These are phyloP conservation scores for Elanus axillaris DNA, from an alignment of 2,113 vertebrate species.

Conservation along the genomic window DNA sequence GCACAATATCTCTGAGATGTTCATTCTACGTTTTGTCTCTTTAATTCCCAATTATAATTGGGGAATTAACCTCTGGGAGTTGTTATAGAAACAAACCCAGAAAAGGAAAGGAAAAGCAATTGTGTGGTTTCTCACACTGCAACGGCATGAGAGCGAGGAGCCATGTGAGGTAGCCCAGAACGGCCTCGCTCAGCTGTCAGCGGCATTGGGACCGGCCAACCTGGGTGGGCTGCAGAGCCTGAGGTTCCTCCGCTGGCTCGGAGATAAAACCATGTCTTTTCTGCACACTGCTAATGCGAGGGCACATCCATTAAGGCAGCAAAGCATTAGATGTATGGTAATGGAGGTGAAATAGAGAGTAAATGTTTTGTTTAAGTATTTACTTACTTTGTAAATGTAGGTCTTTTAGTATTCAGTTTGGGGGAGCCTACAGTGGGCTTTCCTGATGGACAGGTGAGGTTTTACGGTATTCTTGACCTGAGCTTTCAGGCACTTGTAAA, in stretches of 20 bases:
- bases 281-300: background rate
- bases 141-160: fast-evolving
- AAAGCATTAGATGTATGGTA: fast-evolving
- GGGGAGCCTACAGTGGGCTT: background rate
- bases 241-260: background rate
- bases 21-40: background rate
- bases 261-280: background rate
- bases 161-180: background rate
- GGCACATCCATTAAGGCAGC: background rate
- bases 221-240: background rate
- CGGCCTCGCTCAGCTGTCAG: background rate
- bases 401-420: background rate
- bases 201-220: fast-evolving
- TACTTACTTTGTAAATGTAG: background rate
- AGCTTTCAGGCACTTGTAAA: background rate
- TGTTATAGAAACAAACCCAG: background rate
- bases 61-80: background rate
- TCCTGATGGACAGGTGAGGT: background rate
- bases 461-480: background rate
- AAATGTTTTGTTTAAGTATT: background rate
- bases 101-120: background rate
- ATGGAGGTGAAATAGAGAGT: background rate
- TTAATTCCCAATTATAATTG: background rate
- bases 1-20: background rate
- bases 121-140: background rate